These are phyloP conservation scores for Blastobasis lacticolella DNA, from an alignment of 2,888 invertebrate genomes.

Conservation along the genomic window DNA sequence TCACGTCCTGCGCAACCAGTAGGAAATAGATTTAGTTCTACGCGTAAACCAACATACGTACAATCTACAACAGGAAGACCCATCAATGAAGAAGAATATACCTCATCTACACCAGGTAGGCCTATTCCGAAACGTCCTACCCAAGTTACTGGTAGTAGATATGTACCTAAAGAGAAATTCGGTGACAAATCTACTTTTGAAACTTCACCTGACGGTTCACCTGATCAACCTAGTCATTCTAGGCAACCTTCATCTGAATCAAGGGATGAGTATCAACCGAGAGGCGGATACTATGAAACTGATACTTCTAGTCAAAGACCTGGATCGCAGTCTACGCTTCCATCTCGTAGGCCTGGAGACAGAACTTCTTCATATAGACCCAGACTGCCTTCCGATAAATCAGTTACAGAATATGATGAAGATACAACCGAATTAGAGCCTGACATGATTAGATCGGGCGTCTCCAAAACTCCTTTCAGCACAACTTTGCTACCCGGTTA, in stretches of 20 bases:
- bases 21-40: conserved; percentile 1
- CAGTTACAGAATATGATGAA: not conserved
- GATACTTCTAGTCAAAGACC: too few species aligned
- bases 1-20: not conserved
- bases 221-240: too few species aligned
- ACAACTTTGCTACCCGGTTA: not conserved
- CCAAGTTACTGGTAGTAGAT: too few species aligned
- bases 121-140: not conserved
- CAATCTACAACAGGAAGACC: conserved; percentile 5
- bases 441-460: too few species aligned
- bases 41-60: conserved; percentile 4
- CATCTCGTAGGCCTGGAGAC: not conserved
- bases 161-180: too few species aligned
- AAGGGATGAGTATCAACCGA: too few species aligned
- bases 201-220: too few species aligned
- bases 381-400: not conserved
- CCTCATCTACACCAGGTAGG: not conserved
- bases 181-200: too few species aligned
- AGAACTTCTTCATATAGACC: not conserved
- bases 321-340: too few species aligned
- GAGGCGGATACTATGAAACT: too few species aligned
- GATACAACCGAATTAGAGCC: not conserved
- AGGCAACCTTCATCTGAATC: too few species aligned
- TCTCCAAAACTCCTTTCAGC: not conserved
- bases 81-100: conserved; percentile 1